Evolutionary conservation across 2,888 invertebrate genomes (phyloP).

Genomic region (Monoplex corrugatus): DNA sequence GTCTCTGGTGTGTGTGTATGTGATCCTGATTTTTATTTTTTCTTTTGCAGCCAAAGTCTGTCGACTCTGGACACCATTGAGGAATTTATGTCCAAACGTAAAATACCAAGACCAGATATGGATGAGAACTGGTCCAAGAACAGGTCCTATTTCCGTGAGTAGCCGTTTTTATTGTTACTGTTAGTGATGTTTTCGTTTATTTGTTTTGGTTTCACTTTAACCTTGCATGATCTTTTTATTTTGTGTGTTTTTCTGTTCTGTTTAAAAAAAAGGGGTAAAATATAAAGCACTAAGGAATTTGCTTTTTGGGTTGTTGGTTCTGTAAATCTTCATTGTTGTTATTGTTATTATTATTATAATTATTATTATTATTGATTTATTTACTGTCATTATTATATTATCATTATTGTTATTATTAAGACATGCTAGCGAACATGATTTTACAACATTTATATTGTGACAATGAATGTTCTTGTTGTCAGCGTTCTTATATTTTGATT

Average conservation of each 20-base stretch:
- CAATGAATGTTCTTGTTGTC: too few relatives aligned
- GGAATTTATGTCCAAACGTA: constrained; percentile 91
- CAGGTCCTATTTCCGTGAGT: constrained; percentile 94
- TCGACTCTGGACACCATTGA: constrained; percentile 97
- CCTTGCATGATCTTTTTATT: too few relatives aligned
- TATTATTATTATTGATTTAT: too few relatives aligned
- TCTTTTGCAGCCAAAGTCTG: constrained; percentile 90
- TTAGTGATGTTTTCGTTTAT: neutral
- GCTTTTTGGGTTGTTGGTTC: neutral
- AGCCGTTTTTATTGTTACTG: neutral
- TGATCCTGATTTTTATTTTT: neutral
- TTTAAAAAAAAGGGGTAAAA: too few relatives aligned
- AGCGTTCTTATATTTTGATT: too few relatives aligned
- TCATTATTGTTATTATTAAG: too few relatives aligned
- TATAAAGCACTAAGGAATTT: neutral
- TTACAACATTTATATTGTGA: too few relatives aligned
- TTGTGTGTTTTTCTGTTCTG: too few relatives aligned
- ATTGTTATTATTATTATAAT: neutral
- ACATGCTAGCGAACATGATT: too few relatives aligned
- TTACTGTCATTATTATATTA: too few relatives aligned
- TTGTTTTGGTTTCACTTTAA: neutral
- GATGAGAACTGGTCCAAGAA: constrained; percentile 91
- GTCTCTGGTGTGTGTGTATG: neutral
- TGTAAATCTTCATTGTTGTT: neutral
- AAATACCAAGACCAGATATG: constrained; percentile 82